A percentile compares a stretch with the other conserved stretches of the same genome.
phyloP scores from a whole-genome alignment of 2,113 vertebrate species.

The Baryphthengus martii region DNA sequence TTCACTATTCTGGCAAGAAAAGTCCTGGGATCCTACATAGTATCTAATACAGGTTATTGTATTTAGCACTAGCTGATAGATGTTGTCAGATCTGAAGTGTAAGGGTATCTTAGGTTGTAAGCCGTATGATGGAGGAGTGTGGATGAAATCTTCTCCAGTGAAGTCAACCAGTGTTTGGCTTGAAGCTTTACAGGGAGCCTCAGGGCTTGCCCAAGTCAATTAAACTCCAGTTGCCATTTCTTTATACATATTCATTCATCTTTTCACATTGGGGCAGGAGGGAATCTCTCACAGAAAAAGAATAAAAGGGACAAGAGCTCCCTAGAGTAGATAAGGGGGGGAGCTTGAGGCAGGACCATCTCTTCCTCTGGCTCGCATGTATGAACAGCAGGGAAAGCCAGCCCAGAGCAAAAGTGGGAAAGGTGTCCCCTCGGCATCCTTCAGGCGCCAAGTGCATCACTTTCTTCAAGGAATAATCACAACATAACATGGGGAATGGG shows the following conservation, averaged over 20 bases:
- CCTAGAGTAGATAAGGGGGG: background rate
- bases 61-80: background rate
- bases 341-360: background rate
- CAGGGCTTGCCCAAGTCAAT: rapidly evolving
- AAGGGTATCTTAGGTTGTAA: background rate
- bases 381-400: rapidly evolving
- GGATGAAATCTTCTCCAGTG: background rate
- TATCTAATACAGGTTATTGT: background rate
- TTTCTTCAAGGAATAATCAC: background rate
- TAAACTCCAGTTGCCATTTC: background rate
- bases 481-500: background rate
- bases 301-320: background rate
- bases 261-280: too few relatives aligned
- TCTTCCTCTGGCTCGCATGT: background rate
- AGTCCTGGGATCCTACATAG: rapidly evolving
- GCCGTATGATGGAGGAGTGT: background rate
- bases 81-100: background rate
- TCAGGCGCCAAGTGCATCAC: background rate
- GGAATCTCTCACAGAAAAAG: background rate
- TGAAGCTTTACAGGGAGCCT: background rate
- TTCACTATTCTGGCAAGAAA: background rate
- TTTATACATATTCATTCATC: background rate
- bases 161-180: background rate
- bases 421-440: background rate
- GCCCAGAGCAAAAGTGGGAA: background rate